A percentile compares a stretch with the other conserved stretches of the same genome.
Evolutionary conservation across 1,140 invertebrate genomes (phyloP).

Genomic region (Triops longicaudatus): DNA sequence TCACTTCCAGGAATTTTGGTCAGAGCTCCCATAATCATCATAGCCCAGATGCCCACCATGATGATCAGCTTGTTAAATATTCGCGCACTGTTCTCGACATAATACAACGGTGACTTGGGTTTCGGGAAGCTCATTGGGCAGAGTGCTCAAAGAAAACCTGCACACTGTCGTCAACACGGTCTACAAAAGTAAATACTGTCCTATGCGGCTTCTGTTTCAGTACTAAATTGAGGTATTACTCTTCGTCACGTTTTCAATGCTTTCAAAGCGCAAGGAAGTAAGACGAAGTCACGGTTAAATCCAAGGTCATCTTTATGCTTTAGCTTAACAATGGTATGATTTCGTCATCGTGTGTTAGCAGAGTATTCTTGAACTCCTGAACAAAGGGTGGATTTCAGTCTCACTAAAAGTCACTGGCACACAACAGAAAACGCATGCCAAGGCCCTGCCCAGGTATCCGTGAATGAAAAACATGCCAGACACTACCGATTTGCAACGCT

Average conservation of each 20-base stretch:
- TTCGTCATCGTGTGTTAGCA: conserved; percentile 1
- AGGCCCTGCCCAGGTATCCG: neutral
- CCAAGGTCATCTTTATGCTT: neutral
- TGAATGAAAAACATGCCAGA: neutral
- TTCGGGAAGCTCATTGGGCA: neutral
- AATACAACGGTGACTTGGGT: neutral
- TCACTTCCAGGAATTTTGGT: neutral
- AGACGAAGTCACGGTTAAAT: neutral
- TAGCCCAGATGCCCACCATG: neutral
- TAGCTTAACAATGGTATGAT: neutral
- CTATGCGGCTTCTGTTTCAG: neutral
- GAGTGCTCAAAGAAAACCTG: neutral
- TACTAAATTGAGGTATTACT: neutral
- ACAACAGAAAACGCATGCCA: neutral
- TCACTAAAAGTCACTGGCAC: conserved; percentile 6
- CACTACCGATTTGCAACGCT: neutral
- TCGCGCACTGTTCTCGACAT: neutral
- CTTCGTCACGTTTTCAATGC: neutral
- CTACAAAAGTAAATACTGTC: neutral
- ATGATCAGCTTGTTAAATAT: neutral
- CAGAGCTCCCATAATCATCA: neutral
- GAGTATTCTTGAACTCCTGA: neutral
- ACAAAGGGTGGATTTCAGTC: conserved; percentile 1
- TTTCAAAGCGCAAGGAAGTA: neutral
- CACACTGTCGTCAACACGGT: conserved; percentile 2